Conservation (phyloP, 1,140 invertebrate species). For the Procambarus virginalis region DNA sequence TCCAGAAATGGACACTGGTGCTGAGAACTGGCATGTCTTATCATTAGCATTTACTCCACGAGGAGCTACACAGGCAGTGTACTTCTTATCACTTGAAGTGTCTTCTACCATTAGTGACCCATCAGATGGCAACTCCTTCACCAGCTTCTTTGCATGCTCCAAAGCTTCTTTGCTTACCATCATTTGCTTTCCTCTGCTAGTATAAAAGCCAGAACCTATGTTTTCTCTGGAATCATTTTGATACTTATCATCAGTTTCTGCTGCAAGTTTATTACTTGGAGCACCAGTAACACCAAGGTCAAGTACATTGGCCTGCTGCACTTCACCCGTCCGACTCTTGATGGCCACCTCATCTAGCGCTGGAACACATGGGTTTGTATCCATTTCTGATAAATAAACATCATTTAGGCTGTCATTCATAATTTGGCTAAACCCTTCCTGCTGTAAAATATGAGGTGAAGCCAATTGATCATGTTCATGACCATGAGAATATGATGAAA, state of each 20-base stretch:
- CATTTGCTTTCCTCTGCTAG: constrained; percentile 10
- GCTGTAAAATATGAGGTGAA: background rate
- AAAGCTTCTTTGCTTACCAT: constrained; percentile 16
- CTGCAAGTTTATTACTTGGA: background rate
- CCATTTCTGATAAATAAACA: constrained; percentile 23
- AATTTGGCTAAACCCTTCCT: background rate
- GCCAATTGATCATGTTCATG: background rate
- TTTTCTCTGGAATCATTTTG: background rate
- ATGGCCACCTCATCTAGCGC: background rate
- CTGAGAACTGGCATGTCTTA: background rate
- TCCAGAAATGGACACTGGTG: background rate
- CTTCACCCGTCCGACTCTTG: no score
- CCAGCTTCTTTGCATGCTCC: background rate
- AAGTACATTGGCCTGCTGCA: background rate
- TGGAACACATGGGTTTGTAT: background rate
- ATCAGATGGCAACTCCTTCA: background rate
- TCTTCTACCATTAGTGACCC: background rate
- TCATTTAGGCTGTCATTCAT: constrained; percentile 26
- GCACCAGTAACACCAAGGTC: background rate
- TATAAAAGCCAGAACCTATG: background rate
- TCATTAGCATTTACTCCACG: background rate
- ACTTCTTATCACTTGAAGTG: background rate
- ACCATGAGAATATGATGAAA: background rate
- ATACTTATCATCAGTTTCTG: background rate
- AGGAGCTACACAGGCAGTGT: background rate